Conservation (phyloP, 2,113 vertebrate species). For the Ochotona curzoniae region DNA sequence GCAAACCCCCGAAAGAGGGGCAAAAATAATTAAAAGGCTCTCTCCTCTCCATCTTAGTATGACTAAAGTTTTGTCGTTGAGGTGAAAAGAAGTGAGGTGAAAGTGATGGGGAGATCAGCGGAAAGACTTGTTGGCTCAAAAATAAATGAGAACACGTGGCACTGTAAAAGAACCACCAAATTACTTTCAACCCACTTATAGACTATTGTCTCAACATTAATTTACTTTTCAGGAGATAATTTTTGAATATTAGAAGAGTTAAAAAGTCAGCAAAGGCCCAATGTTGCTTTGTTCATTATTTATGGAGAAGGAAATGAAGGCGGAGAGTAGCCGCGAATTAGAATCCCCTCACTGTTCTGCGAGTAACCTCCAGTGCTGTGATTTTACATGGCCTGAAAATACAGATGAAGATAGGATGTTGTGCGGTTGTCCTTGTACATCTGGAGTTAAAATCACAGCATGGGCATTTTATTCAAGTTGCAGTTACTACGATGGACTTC, state of each 20-base stretch:
- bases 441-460: constrained; percentile 2
- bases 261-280: constrained; percentile 72
- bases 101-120: neutral
- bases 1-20: constrained; percentile 21
- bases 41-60: neutral
- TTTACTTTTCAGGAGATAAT: constrained; percentile 74
- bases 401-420: neutral
- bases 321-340: constrained; percentile 52
- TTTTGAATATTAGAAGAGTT: constrained; percentile 74
- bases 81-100: neutral
- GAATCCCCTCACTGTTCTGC: constrained; percentile 18
- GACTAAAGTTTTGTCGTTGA: constrained; percentile 13
- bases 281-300: constrained; percentile 75
- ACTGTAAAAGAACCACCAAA: constrained; percentile 57
- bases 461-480: neutral
- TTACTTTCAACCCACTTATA: constrained; percentile 67
- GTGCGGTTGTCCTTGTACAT: neutral
- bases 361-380: constrained; percentile 45
- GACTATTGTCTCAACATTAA: constrained; percentile 8
- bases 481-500: neutral
- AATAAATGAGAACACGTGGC: constrained; percentile 39
- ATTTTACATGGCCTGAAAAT: constrained; percentile 37
- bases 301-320: constrained; percentile 72
- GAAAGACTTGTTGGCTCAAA: constrained; percentile 61
- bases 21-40: neutral